phyloP scores from a whole-genome alignment of 2,797 vertebrate genomes.

The Myotis planiceps region DNA sequence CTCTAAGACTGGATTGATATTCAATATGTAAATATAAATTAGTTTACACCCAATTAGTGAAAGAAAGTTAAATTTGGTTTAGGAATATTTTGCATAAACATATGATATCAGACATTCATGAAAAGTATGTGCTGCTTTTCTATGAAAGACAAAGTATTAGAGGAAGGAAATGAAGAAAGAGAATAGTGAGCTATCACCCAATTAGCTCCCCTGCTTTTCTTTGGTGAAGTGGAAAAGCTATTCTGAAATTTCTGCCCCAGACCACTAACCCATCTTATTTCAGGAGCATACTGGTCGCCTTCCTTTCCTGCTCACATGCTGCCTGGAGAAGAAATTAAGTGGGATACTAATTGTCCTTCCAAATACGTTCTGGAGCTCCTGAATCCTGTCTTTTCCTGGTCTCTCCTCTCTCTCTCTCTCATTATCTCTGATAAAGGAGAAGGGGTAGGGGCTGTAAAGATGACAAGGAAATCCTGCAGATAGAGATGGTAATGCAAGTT shows the following conservation, averaged over 20 bases:
- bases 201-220: neutral
- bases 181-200: neutral
- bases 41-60: neutral
- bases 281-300: neutral
- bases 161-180: neutral
- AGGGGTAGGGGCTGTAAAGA: rapidly evolving
- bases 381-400: neutral
- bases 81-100: neutral
- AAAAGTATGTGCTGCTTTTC: neutral
- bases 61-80: constrained; percentile 37
- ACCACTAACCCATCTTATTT: neutral
- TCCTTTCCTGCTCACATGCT: neutral
- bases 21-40: constrained; percentile 28
- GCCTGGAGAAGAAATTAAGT: neutral
- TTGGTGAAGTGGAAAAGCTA: neutral
- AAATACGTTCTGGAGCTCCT: neutral
- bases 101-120: neutral
- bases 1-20: neutral
- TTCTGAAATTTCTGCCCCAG: neutral
- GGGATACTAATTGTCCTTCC: neutral
- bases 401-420: neutral
- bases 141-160: neutral
- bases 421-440: neutral
- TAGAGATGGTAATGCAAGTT: neutral
- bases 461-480: neutral